phyloP scores from a whole-genome alignment of 2,797 vertebrate species.

The Enteromius paludinosus region DNA sequence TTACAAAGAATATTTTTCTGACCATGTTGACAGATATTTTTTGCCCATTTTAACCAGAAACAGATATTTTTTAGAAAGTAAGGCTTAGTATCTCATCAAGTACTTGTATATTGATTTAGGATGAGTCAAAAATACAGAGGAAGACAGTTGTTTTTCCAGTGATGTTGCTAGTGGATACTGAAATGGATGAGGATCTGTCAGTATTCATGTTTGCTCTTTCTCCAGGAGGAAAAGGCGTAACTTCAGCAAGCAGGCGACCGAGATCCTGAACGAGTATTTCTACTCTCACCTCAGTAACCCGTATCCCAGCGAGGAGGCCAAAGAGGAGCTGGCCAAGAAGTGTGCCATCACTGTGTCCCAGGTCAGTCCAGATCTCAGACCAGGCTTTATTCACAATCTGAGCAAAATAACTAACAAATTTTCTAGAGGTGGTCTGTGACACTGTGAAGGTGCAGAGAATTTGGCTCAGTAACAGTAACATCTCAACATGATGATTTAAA shows the following conservation, averaged over 20 bases:
- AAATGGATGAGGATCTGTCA: neutral
- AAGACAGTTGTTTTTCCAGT: neutral
- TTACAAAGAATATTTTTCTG: neutral
- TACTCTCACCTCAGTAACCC: slow-evolving; percentile 92
- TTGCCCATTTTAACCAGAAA: too few species aligned
- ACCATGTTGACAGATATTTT: neutral
- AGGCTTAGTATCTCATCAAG: neutral
- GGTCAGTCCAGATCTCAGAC: slow-evolving; percentile 69
- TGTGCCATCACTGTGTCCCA: slow-evolving; percentile 90
- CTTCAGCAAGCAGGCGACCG: slow-evolving; percentile 92
- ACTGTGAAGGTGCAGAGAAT: slow-evolving; percentile 57
- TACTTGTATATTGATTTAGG: neutral
- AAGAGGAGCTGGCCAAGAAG: slow-evolving; percentile 92
- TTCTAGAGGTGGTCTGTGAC: slow-evolving; percentile 47
- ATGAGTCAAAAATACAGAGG: neutral
- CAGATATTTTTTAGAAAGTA: neutral
- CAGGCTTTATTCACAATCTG: neutral
- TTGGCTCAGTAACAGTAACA: neutral
- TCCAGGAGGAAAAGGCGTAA: slow-evolving; percentile 87
- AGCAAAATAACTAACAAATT: slow-evolving; percentile 10
- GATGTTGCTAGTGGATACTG: neutral
- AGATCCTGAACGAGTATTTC: slow-evolving; percentile 91
- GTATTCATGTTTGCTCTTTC: neutral
- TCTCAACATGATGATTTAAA: neutral
- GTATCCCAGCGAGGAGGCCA: slow-evolving; percentile 92